Evolutionary conservation across 2,797 vertebrate genomes (phyloP).

Genomic region (Ptychadena robeensis): DNA sequence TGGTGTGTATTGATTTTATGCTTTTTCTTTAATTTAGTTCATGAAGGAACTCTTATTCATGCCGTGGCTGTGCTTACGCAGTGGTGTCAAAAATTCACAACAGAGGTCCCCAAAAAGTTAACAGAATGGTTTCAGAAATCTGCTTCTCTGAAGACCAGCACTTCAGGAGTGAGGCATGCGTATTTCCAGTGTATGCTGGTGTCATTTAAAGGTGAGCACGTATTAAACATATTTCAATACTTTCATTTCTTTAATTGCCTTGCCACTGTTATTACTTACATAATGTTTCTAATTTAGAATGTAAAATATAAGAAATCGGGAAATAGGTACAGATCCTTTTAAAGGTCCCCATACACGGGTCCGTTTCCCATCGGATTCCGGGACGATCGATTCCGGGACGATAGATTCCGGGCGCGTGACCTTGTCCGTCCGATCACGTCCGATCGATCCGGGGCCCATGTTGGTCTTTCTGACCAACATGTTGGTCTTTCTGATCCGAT

Average conservation of each 20-base stretch:
- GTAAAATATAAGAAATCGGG: too few species aligned
- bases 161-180: constrained; percentile 90
- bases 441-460: too few species aligned
- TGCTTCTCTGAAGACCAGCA: constrained; percentile 92
- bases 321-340: too few species aligned
- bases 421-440: too few species aligned
- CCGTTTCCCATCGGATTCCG: too few species aligned
- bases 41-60: constrained; percentile 91
- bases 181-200: constrained; percentile 93
- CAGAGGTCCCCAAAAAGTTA: constrained; percentile 84
- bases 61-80: constrained; percentile 88
- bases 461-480: too few species aligned
- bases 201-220: constrained; percentile 90
- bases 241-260: neutral
- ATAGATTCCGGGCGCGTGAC: too few species aligned
- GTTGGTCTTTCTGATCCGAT: too few species aligned
- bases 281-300: neutral
- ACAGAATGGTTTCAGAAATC: constrained; percentile 94
- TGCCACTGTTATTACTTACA: neutral
- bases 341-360: too few species aligned
- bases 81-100: constrained; percentile 88
- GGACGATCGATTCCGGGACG: too few species aligned
- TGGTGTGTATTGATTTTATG: neutral
- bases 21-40: constrained; percentile 77
- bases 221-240: too few species aligned